Evolutionary conservation across 2,797 vertebrate genomes (phyloP), one percentile per base, ranked within the genome.

Genomic region (Schizothorax lantsangensis): DNA sequence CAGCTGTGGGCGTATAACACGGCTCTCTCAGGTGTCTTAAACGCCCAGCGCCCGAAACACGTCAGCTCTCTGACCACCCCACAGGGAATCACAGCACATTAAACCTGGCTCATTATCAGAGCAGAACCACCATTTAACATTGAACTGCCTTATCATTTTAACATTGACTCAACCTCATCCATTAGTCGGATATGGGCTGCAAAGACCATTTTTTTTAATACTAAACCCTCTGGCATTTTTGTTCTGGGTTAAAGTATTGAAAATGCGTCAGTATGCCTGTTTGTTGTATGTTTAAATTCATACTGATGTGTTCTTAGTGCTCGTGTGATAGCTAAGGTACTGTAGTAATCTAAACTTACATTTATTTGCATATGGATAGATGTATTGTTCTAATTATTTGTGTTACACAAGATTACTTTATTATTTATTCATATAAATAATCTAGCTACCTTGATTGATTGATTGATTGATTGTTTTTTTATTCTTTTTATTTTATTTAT

Each of bases 11-110:
- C 92, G 89, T 92, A 90, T 90, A 91, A 69, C 74, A 92, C 90
- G 92, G 91, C 90, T 92, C 91, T 92, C 91, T 91, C 64, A 62
- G 79, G 90, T 92, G 92, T 92, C 91, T 94, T 93, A 93, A 94
- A 94, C 92, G 91, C 89, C 90, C 91, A 85, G 91, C 43, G 36
- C 71, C 89, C 84, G 71, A 89, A 54, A 84, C 72, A 66, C 57
- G 26, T 26, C 90, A 88, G 83, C 87, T 69, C 79, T 81, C 79
- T 83, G 88, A 59, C 5, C 84, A 80, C 83, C 84, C 90, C 87
- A 86, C 47, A 38, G 92, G 90, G 91, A 92, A 81, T 52, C 59
- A 38, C 80, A 85, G 74, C 59, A 77, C 83, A 84, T 88, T 90
- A 87, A 85, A 87, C 52, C 74, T 21, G 40, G 23, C 86, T 83